These are phyloP conservation scores for Lordiphosa stackelbergi DNA, from an alignment of 1,140 invertebrate species.

Conservation along the genomic window DNA sequence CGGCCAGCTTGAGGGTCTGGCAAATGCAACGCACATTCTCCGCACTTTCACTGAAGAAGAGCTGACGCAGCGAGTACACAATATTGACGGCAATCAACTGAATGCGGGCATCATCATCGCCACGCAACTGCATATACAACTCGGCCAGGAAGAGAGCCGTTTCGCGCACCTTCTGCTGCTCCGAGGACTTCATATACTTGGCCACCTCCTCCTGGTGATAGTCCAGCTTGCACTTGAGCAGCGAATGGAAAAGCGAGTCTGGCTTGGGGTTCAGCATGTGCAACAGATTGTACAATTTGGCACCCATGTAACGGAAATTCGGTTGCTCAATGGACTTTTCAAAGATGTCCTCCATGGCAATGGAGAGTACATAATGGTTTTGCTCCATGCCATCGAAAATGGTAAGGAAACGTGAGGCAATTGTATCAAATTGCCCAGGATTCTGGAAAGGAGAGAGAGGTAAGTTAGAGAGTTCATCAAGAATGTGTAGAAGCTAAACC, in stretches of 20 bases:
- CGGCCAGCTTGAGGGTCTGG: slow-evolving; percentile 78
- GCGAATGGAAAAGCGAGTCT: slow-evolving; percentile 65
- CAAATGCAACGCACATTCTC: slow-evolving; percentile 80
- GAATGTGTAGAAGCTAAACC: too few relatives aligned
- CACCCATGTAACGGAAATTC: slow-evolving; percentile 75
- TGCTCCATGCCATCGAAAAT: slow-evolving; percentile 74
- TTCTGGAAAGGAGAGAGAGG: slow-evolving; percentile 16
- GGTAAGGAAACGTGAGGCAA: slow-evolving; percentile 69
- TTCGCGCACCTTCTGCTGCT: slow-evolving; percentile 68
- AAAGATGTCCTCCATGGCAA: slow-evolving; percentile 75
- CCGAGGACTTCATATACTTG: slow-evolving; percentile 57
- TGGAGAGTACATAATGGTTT: slow-evolving; percentile 69
- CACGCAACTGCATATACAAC: slow-evolving; percentile 72
- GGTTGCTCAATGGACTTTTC: slow-evolving; percentile 74
- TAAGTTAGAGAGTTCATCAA: too few relatives aligned
- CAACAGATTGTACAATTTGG: slow-evolving; percentile 71
- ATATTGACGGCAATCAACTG: slow-evolving; percentile 70
- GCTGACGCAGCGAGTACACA: slow-evolving; percentile 59
- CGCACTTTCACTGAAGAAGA: slow-evolving; percentile 49
- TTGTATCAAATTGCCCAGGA: slow-evolving; percentile 70
- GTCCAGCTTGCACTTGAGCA: slow-evolving; percentile 70
- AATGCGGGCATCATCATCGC: slow-evolving; percentile 67
- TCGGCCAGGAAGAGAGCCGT: slow-evolving; percentile 71
- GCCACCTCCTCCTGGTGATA: slow-evolving; percentile 66
- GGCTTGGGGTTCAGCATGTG: slow-evolving; percentile 70